These are phyloP conservation scores for Cyprinella venusta DNA, from an alignment of 2,797 vertebrate species.

Conservation along the genomic window DNA sequence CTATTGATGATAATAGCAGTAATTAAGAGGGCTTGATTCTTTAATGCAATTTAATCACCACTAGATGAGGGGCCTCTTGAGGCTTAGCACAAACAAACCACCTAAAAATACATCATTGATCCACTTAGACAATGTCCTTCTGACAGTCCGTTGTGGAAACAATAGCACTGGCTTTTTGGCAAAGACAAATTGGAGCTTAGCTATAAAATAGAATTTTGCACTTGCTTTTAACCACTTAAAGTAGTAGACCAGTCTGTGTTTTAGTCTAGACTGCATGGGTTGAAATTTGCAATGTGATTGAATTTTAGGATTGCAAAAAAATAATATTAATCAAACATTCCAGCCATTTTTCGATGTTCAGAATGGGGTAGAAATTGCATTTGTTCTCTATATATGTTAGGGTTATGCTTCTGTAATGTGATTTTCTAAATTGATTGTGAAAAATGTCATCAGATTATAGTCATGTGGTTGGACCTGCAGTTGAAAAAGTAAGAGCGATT, in stretches of 20 bases:
- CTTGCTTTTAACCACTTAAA: neutral
- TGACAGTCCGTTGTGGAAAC: slow-evolving; percentile 28
- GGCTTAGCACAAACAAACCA: slow-evolving; percentile 38
- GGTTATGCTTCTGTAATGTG: neutral
- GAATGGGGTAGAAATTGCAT: neutral
- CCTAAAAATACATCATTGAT: slow-evolving; percentile 36
- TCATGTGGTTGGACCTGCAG: neutral
- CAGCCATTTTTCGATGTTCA: neutral
- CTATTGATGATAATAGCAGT: slow-evolving; percentile 81
- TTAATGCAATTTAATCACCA: slow-evolving; percentile 76
- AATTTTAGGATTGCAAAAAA: neutral
- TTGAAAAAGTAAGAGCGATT: neutral
- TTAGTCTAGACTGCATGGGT: neutral
- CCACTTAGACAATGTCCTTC: slow-evolving; percentile 20
- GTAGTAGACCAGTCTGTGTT: neutral
- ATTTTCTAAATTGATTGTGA: neutral
- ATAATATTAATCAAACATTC: neutral
- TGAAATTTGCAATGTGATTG: neutral
- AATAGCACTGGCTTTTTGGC: neutral
- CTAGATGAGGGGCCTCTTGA: slow-evolving; percentile 64
- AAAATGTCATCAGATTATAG: neutral
- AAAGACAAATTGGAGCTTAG: neutral
- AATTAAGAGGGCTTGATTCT: slow-evolving; percentile 79
- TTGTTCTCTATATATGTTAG: neutral
- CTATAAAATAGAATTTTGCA: neutral